These are phyloP conservation scores for Pemphigus obesinymphae DNA, from an alignment of 1,140 invertebrate species.

Conservation along the genomic window DNA sequence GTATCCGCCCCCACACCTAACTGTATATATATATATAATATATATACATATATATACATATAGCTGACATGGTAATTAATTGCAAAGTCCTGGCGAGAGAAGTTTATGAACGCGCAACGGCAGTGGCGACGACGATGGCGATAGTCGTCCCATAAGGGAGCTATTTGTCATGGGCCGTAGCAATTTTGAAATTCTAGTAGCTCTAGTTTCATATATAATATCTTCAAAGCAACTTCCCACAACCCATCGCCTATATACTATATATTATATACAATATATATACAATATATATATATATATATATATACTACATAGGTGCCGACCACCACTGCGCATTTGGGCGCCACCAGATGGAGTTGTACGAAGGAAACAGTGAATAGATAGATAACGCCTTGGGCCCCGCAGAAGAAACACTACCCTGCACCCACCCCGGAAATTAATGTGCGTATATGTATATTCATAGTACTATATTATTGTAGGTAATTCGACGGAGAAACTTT, in stretches of 20 bases:
- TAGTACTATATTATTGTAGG: background rate
- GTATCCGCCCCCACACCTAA: background rate
- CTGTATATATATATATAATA: background rate
- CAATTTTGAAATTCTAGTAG: constrained; percentile 33
- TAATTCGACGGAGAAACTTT: background rate
- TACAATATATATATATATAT: background rate
- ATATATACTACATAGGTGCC: background rate
- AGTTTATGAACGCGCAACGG: constrained; percentile 2
- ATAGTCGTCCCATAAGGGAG: constrained; percentile 32
- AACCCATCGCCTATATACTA: too few species aligned
- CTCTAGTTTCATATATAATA: constrained; percentile 7
- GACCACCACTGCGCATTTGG: background rate
- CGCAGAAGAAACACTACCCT: background rate
- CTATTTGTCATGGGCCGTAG: constrained; percentile 19
- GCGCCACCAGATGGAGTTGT: background rate
- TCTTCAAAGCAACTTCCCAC: background rate
- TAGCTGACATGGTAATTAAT: constrained; percentile 28
- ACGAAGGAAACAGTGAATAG: background rate
- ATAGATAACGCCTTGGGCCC: constrained; percentile 1
- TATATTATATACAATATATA: background rate
- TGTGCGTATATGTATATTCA: background rate
- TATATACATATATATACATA: too few species aligned
- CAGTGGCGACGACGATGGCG: background rate
- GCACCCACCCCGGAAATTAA: background rate
- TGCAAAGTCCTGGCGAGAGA: constrained; percentile 16